Conservation (phyloP, 2,797 vertebrate species). For the Pygocentrus nattereri region DNA sequence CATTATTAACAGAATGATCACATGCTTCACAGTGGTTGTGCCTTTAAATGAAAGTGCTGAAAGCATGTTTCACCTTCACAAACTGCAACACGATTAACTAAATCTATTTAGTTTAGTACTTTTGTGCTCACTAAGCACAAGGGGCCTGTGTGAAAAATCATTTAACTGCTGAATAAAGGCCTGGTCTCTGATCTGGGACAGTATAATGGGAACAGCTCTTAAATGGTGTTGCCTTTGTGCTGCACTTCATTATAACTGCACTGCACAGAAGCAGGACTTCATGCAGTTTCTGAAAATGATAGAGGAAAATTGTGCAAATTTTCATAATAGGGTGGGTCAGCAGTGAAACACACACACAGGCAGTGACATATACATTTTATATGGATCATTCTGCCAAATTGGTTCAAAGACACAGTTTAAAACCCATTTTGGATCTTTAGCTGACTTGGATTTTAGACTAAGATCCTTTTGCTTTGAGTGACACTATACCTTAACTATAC, state of each 20-base stretch:
- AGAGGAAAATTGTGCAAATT: background rate
- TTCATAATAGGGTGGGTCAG: background rate
- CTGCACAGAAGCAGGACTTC: background rate
- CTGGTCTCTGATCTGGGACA: background rate
- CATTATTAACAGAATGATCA: background rate
- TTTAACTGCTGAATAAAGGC: constrained; percentile 4
- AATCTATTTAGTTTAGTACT: background rate
- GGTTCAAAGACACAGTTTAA: no score
- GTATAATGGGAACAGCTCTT: background rate
- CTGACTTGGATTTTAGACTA: no score
- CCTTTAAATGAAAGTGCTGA: background rate
- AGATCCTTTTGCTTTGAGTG: no score
- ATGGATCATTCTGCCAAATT: no score
- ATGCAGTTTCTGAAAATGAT: background rate
- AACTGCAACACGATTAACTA: background rate
- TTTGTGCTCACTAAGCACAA: background rate
- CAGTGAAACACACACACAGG: background rate
- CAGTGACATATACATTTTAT: background rate
- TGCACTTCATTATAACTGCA: constrained; percentile 3
- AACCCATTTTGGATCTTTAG: no score
- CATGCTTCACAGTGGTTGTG: background rate
- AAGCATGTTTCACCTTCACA: background rate
- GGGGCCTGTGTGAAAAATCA: constrained; percentile 3
- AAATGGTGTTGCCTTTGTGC: background rate
- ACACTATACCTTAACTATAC: no score